Evolutionary conservation across 2,888 invertebrate genomes (phyloP).

Genomic region (Anaspis maculata): DNA sequence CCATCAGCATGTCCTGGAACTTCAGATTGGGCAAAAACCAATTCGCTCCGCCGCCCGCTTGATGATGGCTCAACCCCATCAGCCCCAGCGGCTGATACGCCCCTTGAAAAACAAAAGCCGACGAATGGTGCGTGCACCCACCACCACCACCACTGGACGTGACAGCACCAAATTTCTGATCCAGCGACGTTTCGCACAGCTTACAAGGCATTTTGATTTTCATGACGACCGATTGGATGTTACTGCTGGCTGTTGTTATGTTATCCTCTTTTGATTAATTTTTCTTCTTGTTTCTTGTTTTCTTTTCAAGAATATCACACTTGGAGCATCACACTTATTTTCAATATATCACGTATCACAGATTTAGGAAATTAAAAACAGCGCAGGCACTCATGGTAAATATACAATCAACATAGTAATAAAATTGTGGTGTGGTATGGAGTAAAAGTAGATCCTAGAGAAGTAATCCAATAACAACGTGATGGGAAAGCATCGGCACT

Average conservation of each 20-base stretch:
- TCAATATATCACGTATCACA: constrained; percentile 14
- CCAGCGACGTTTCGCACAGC: constrained; percentile 36
- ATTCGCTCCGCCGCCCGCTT: too few species aligned
- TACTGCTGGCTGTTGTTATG: too few species aligned
- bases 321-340: constrained; percentile 22
- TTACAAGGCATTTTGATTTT: constrained; percentile 39
- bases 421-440: too few species aligned
- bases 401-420: constrained; percentile 2
- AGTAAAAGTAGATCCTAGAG: too few species aligned
- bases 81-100: constrained; percentile 29
- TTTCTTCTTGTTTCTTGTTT: too few species aligned
- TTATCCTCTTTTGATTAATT: too few species aligned
- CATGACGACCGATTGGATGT: too few species aligned
- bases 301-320: constrained; percentile 18
- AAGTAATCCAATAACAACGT: too few species aligned
- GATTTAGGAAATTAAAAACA: constrained; percentile 10
- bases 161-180: constrained; percentile 29
- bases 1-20: constrained; percentile 56
- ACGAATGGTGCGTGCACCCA: too few species aligned
- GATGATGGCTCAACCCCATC: too few species aligned
- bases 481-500: too few species aligned
- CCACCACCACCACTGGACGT: constrained; percentile 28
- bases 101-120: too few species aligned
- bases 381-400: constrained; percentile 4
- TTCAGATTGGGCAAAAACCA: constrained; percentile 48